Conservation (phyloP, 2,797 vertebrate genomes). For the Brachymystax lenok region DNA sequence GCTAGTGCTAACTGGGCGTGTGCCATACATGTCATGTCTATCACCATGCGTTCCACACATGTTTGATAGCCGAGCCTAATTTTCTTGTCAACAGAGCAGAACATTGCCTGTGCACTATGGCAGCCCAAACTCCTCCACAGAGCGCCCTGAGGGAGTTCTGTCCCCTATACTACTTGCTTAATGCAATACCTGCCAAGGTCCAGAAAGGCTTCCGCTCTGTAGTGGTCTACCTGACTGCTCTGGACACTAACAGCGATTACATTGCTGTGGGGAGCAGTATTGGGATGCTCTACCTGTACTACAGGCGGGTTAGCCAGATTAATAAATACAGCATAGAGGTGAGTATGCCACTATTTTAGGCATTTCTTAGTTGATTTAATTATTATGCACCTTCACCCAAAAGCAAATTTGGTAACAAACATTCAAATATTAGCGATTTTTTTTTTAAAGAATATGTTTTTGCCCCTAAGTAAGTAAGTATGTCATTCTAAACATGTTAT, state of each 20-base stretch:
- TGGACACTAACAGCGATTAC: conserved; percentile 91
- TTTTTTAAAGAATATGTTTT: neutral
- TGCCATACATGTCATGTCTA: too few species aligned
- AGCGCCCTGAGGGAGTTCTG: conserved; percentile 89
- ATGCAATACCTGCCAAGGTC: conserved; percentile 90
- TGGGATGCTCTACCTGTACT: conserved; percentile 96
- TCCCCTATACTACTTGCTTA: conserved; percentile 91
- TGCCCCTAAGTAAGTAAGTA: neutral
- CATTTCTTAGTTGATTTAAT: neutral
- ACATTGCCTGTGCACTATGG: conserved; percentile 73
- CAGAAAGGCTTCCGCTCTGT: conserved; percentile 90
- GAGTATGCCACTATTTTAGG: conserved; percentile 31
- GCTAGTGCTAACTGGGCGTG: neutral
- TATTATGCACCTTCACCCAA: neutral
- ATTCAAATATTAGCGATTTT: neutral
- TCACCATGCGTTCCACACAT: neutral
- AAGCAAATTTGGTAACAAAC: neutral
- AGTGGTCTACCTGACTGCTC: conserved; percentile 91
- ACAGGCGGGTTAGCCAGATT: conserved; percentile 87
- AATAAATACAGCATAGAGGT: conserved; percentile 95
- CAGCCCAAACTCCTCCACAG: conserved; percentile 63
- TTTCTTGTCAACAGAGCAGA: neutral
- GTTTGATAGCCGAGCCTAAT: neutral
- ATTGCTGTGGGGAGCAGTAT: conserved; percentile 95
- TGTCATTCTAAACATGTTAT: neutral